A percentile compares a stretch with the other conserved stretches of the same genome.
These are phyloP conservation scores for Apamea crenata DNA, from an alignment of 2,888 invertebrate genomes.

Conservation along the genomic window DNA sequence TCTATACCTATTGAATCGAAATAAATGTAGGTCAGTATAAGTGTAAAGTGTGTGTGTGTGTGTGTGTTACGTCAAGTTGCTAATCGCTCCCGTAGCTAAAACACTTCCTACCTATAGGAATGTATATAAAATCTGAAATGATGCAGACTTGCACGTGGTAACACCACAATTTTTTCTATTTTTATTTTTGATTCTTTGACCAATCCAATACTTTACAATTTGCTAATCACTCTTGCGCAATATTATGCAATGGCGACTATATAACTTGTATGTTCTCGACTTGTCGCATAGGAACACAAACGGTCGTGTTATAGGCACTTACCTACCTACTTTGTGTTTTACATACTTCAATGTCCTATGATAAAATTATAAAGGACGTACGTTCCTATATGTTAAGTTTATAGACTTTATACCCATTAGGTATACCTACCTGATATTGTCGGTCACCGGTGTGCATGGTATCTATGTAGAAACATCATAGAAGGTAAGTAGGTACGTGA, in stretches of 20 bases:
- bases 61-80: not conserved
- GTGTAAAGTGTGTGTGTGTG: not conserved
- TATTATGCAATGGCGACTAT: slow-evolving; percentile 14
- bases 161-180: too few species aligned
- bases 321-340: not conserved
- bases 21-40: not conserved
- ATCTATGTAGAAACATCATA: not conserved
- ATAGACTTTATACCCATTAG: not conserved
- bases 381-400: not conserved
- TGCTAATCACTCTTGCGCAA: slow-evolving; percentile 42
- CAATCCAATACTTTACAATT: not conserved
- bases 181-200: not conserved
- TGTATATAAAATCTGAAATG: too few species aligned
- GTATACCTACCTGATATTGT: not conserved
- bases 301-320: not conserved
- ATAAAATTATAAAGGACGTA: not conserved
- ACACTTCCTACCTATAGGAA: not conserved
- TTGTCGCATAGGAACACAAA: slow-evolving; percentile 12
- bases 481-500: not conserved
- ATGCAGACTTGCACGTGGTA: slow-evolving; percentile 15
- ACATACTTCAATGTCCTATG: slow-evolving; percentile 4
- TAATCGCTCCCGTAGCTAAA: not conserved
- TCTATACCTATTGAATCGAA: not conserved
- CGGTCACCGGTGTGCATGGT: not conserved
- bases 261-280: not conserved